Evolutionary conservation across 2,113 vertebrate genomes (phyloP), one percentile per base, ranked within the genome.

Genomic region (Piprites chloris): DNA sequence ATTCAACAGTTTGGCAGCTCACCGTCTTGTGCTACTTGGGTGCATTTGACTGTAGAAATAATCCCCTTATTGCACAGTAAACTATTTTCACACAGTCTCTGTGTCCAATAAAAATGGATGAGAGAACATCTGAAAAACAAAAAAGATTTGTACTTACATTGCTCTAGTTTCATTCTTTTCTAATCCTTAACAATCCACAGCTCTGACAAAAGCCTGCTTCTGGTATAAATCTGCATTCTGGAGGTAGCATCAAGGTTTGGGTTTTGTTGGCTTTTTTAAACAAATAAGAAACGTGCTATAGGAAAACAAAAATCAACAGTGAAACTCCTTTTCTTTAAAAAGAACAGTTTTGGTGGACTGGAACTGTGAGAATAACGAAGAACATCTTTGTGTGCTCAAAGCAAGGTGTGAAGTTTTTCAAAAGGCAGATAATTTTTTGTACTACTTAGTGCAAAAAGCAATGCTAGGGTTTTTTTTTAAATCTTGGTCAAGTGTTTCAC

Each of bases 181-280:
- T 85, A 80, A 50, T 65, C 88, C 59, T 74, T 87, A 93, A 49
- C 58, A 73, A 77, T 59, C 49, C 37, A 58, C 33, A 78, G 52
- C 39, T 86, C 59, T 71, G 62, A 82, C 42, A 85, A 65, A 87
- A 91, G 19, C 1, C 1, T 52, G 50, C 35, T 89, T 84, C 83
- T 79, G 58, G 21, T 56, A 49, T 59, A 47, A 69, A 66, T 66
- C 65, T 77, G 61, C 52, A 58, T 79, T 68, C 41, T 68, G 78
- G 76, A 93, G 80, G 88, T 68, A 96, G 85, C 66, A 82, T 90
- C 78, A 49, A 42, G 44, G 59, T 77, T 66, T 52, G 59, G 10
- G 12, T 3, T 77, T 89, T 77, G 35, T 47, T 71, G 71, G 2
- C 15, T 5, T 46, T 77, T 85, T 78, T 77, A 80, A 62, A 47